Evolutionary conservation across 2,888 invertebrate genomes (phyloP).

Genomic region (Idaea dimidiata): DNA sequence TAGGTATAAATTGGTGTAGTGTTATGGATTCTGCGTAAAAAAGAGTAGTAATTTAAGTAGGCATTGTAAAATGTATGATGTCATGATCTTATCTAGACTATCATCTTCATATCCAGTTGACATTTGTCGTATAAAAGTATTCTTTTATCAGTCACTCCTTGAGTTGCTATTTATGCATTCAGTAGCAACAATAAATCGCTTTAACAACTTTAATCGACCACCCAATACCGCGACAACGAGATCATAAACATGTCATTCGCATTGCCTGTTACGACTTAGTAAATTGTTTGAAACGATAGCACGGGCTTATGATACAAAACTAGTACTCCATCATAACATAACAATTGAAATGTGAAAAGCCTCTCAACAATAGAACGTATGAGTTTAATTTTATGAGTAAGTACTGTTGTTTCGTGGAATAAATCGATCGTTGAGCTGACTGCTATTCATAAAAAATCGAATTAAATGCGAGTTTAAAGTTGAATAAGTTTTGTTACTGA

Average conservation of each 20-base stretch:
- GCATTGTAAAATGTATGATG: too few species aligned
- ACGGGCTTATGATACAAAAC: slow-evolving; percentile 41
- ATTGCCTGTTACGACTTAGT: slow-evolving; percentile 41
- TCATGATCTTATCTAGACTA: too few species aligned
- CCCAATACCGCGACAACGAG: slow-evolving; percentile 9
- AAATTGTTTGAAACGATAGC: slow-evolving; percentile 43
- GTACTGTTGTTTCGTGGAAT: slow-evolving; percentile 5
- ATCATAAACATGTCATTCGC: slow-evolving; percentile 47
- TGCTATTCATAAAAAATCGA: too few species aligned
- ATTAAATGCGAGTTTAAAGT: too few species aligned
- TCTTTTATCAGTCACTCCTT: slow-evolving; percentile 5
- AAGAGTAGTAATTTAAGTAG: too few species aligned
- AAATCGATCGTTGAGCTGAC: not conserved
- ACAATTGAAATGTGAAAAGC: slow-evolving; percentile 36
- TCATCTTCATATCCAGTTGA: too few species aligned
- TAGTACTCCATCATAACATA: slow-evolving; percentile 28
- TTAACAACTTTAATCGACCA: not conserved
- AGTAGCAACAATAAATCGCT: not conserved
- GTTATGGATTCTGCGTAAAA: too few species aligned
- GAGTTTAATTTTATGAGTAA: slow-evolving; percentile 13
- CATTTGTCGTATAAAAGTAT: slow-evolving; percentile 2
- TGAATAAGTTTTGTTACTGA: not conserved
- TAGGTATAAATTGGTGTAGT: too few species aligned
- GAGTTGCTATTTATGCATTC: slow-evolving; percentile 9
- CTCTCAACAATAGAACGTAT: slow-evolving; percentile 14